Percentiles rank a stretch among this genome's conserved stretches.
These are phyloP conservation scores for Lichenostomus cassidix DNA, from an alignment of 2,113 vertebrate genomes.

Conservation along the genomic window DNA sequence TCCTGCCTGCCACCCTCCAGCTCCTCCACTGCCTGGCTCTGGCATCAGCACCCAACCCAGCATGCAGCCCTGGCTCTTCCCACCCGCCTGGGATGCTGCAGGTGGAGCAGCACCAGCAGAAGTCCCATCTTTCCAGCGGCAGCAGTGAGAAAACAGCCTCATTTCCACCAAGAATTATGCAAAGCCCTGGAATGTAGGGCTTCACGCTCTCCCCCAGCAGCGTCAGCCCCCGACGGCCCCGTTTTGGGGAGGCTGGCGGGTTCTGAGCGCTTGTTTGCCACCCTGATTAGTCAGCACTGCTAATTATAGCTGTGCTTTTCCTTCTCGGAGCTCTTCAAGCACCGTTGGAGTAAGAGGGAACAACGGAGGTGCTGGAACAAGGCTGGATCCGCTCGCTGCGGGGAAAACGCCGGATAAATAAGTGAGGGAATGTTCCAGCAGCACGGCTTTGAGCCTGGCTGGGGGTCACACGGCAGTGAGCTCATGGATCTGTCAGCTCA, in stretches of 20 bases:
- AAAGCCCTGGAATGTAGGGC: slow-evolving; percentile 7
- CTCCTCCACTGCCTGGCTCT: neutral
- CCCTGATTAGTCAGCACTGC: slow-evolving; percentile 57
- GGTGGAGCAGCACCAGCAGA: fast-evolving
- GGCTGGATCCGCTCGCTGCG: neutral
- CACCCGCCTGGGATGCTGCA: neutral
- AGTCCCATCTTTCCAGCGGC: neutral
- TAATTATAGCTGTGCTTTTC: slow-evolving; percentile 29
- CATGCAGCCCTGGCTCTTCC: fast-evolving
- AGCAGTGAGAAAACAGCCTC: neutral
- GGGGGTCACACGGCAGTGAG: neutral
- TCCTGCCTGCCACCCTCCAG: neutral
- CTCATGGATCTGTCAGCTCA: neutral
- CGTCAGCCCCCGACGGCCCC: neutral
- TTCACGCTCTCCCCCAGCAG: neutral
- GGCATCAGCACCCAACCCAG: neutral
- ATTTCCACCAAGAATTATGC: neutral
- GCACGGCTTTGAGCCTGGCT: fast-evolving
- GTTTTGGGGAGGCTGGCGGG: neutral
- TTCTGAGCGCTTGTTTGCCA: neutral
- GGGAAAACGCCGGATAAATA: neutral
- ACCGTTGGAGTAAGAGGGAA: neutral
- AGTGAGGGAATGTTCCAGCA: neutral
- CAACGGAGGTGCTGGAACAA: neutral
- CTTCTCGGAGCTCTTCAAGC: neutral